phyloP scores from a whole-genome alignment of 2,888 invertebrate species.

The Monoplex corrugatus region DNA sequence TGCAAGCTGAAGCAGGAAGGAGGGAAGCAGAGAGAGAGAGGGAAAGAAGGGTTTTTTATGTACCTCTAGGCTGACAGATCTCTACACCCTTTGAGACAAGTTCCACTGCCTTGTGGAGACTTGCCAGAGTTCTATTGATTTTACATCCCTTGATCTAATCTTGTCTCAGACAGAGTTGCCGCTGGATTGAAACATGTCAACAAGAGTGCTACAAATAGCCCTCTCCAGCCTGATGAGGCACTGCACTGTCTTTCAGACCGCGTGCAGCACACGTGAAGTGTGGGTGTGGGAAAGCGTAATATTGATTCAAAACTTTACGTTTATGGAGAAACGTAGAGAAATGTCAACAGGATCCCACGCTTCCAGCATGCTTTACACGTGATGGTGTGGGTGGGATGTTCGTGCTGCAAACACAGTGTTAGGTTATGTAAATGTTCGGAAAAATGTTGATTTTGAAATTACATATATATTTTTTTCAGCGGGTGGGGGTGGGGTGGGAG shows the following conservation, averaged over 20 bases:
- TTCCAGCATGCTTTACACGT: not conserved
- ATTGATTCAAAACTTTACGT: not conserved
- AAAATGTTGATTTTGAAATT: not conserved
- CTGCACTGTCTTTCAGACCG: not conserved
- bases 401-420: not conserved
- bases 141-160: not conserved
- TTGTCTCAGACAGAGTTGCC: not conserved
- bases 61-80: too few species aligned
- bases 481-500: not conserved
- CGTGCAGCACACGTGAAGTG: not conserved
- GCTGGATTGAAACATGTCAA: not conserved
- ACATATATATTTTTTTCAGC: too few species aligned
- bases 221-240: not conserved
- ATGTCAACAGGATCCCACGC: not conserved
- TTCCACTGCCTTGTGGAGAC: too few species aligned
- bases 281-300: not conserved
- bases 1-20: not conserved
- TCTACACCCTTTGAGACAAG: too few species aligned
- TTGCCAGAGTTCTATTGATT: conserved; percentile 3
- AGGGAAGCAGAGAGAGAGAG: too few species aligned
- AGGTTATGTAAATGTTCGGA: not conserved
- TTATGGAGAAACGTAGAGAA: not conserved
- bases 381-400: not conserved
- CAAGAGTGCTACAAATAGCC: not conserved
- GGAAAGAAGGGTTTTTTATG: too few species aligned